Evolutionary conservation across 2,888 invertebrate species (phyloP), one percentile per base, ranked within the genome.

Genomic region (Beris morrisii): DNA sequence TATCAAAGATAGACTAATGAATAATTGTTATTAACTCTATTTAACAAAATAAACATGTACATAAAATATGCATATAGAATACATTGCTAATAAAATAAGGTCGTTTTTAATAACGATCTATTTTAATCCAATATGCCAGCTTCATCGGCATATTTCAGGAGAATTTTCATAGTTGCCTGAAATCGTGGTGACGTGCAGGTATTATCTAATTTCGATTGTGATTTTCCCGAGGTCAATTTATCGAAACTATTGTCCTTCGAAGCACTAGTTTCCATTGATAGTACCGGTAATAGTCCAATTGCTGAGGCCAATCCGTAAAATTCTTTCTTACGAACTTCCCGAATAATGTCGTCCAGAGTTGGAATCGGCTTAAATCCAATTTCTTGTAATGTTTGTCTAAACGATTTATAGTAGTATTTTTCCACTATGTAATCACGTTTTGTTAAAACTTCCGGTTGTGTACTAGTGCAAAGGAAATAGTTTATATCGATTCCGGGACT

Each of bases 331-430:
- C 50, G 48, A 5, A 73, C 66, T 67, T 73, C 71, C 5, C 54
- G 64, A 44, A 65, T 64, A 53, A 73, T 28, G 3, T 68, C 44
- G 32, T 71, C 67, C 67, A 68, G 67, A 0, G 59, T 69, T 28
- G 73, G 72, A 28, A 72, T 68, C 3, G 61, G 3, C 1, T 67
- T 56, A 59, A 70, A 72, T 5, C 68, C 61, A 5, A 70, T 12
- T 70, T 66, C 1, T 70, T 68, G 12, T 70, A 76, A 46, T 76
- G 75, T 71, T 0, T 58, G 28, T 9, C 50, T 64, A 15, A 56
- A 56, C 4, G 56, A 13, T 13, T 56, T n/a, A 22, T 56, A 56
- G 22, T 56, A 56, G 22, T 48, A 46, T 31, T 32, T 12, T 30
- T 31, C 50, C 13, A 48, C 7, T 11, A 53, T 53, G 53, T 30